Conservation (phyloP, 2,113 vertebrate species). For the Butorides virescens region DNA sequence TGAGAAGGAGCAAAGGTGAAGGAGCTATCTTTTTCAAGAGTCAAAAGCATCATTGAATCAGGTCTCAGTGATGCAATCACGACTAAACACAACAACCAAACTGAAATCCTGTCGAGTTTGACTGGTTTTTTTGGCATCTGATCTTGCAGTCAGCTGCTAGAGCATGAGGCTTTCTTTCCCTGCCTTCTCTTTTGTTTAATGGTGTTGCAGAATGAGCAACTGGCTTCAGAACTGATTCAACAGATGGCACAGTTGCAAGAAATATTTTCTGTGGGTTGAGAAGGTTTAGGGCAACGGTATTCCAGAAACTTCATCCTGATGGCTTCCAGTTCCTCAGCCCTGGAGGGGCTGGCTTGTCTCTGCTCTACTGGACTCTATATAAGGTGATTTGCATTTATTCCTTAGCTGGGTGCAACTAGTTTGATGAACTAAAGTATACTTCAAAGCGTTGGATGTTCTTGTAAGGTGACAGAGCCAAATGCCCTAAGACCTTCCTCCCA, state of each 20-base stretch:
- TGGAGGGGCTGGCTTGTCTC: neutral
- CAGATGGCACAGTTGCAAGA: neutral
- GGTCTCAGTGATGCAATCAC: neutral
- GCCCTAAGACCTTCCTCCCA: neutral
- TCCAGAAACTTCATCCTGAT: neutral
- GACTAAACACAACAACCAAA: neutral
- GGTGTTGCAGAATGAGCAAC: neutral
- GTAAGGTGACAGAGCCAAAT: neutral
- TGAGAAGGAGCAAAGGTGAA: neutral
- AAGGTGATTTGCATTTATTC: neutral
- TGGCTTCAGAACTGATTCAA: neutral
- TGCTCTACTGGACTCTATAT: neutral
- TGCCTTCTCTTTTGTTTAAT: neutral
- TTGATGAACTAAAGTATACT: neutral
- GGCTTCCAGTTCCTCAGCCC: neutral
- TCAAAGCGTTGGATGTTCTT: neutral
- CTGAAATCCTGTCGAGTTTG: neutral
- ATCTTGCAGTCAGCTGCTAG: neutral
- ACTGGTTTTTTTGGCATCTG: neutral
- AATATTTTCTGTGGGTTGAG: neutral
- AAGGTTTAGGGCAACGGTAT: neutral
- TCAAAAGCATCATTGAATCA: neutral
- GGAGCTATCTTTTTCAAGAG: neutral
- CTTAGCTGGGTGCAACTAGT: neutral
- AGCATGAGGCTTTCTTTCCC: neutral